phyloP scores from a whole-genome alignment of 2,888 invertebrate genomes.

The Apotomis betuletana region DNA sequence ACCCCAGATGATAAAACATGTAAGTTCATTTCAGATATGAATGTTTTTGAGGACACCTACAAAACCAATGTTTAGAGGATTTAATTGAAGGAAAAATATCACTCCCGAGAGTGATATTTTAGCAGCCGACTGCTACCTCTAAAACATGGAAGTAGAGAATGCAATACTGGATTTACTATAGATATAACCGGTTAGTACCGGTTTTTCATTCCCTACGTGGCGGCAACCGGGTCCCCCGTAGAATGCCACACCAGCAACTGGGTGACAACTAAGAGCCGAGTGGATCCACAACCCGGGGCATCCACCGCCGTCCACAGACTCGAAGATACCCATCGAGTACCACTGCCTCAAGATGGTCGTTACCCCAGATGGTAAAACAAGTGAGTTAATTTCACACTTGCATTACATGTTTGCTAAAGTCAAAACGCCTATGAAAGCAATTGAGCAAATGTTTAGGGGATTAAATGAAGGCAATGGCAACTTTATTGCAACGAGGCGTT shows the following conservation, averaged over 20 bases:
- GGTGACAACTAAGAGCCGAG: conserved; percentile 62
- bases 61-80: no score
- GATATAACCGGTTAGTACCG: no score
- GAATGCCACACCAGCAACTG: conserved; percentile 71
- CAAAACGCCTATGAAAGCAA: background rate
- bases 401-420: no score
- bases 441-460: background rate
- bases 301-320: conserved; percentile 72
- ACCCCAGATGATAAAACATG: conserved; percentile 77
- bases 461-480: background rate
- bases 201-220: conserved; percentile 47
- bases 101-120: no score
- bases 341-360: conserved; percentile 77
- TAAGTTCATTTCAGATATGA: conserved; percentile 51
- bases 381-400: conserved; percentile 55
- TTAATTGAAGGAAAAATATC: conserved; percentile 26
- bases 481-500: no score
- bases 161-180: no score
- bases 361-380: conserved; percentile 75
- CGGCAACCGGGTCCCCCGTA: conserved; percentile 56
- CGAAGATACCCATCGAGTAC: conserved; percentile 70
- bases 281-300: conserved; percentile 77
- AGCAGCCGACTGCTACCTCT: conserved; percentile 70
- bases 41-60: no score
- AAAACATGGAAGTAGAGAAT: conserved; percentile 39